Evolutionary conservation across 2,113 vertebrate species (phyloP).

Genomic region (Lanius collurio): DNA sequence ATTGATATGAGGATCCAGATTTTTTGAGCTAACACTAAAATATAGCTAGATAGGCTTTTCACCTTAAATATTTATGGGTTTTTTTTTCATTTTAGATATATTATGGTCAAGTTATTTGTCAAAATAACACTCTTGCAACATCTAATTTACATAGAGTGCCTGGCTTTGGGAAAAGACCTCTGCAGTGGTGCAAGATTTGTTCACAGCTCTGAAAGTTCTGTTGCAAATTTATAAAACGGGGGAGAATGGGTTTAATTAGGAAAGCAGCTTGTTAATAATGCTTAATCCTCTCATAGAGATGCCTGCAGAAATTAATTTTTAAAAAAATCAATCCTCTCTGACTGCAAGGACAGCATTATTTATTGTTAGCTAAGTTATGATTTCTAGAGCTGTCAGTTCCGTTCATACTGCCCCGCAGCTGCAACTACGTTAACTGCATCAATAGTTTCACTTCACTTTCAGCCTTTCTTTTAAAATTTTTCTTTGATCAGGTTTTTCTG

Average conservation of each 20-base stretch:
- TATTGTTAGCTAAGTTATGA: background rate
- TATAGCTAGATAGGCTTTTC: background rate
- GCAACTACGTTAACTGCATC: background rate
- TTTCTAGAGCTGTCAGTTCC: background rate
- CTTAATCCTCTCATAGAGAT: background rate
- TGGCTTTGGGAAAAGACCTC: background rate
- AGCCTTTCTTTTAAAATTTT: background rate
- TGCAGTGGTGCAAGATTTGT: background rate
- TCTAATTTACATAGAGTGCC: background rate
- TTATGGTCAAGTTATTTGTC: background rate
- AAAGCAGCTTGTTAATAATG: background rate
- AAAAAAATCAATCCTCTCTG: background rate
- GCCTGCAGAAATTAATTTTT: background rate
- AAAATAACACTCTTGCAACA: background rate
- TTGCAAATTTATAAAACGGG: background rate
- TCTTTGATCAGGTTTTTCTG: background rate
- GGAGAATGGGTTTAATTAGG: background rate
- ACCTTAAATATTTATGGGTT: background rate
- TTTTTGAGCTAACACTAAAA: background rate
- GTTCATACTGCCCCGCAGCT: background rate
- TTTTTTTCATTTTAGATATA: background rate
- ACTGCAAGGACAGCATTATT: background rate
- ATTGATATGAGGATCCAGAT: background rate
- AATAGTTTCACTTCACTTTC: background rate
- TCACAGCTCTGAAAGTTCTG: background rate